Conservation (phyloP, 2,888 invertebrate species). For the Heliconius cydno region DNA sequence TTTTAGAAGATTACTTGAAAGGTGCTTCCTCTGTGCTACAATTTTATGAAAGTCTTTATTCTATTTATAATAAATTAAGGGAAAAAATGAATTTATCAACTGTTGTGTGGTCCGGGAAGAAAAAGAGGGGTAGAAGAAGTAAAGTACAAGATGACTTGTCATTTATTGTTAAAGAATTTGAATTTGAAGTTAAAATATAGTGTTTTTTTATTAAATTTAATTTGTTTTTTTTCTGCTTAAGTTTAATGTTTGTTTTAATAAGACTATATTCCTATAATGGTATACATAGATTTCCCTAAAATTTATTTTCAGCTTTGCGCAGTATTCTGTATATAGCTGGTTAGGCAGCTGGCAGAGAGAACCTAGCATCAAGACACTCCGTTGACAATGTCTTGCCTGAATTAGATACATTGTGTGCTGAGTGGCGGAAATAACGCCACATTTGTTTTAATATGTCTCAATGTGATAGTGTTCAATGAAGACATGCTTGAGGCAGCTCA, state of each 20-base stretch:
- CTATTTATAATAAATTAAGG: slow-evolving; percentile 58
- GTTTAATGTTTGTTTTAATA: background rate
- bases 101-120: slow-evolving; percentile 57
- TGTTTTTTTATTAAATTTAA: slow-evolving; percentile 18
- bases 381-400: no score
- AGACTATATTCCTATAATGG: background rate
- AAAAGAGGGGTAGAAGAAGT: slow-evolving; percentile 60
- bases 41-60: slow-evolving; percentile 65
- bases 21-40: slow-evolving; percentile 65
- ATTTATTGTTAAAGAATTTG: slow-evolving; percentile 73
- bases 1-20: slow-evolving; percentile 78
- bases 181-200: slow-evolving; percentile 69
- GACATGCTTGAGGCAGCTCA: no score
- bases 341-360: no score
- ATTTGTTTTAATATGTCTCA: no score
- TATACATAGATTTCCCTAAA: background rate
- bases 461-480: no score
- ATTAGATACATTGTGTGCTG: no score
- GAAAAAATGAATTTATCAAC: slow-evolving; percentile 61
- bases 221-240: slow-evolving; percentile 27
- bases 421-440: no score
- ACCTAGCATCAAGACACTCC: no score
- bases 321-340: no score
- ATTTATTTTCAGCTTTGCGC: no score
- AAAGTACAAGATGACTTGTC: slow-evolving; percentile 58